phyloP scores from a whole-genome alignment of 2,113 vertebrate species.

The Daboia siamensis region DNA sequence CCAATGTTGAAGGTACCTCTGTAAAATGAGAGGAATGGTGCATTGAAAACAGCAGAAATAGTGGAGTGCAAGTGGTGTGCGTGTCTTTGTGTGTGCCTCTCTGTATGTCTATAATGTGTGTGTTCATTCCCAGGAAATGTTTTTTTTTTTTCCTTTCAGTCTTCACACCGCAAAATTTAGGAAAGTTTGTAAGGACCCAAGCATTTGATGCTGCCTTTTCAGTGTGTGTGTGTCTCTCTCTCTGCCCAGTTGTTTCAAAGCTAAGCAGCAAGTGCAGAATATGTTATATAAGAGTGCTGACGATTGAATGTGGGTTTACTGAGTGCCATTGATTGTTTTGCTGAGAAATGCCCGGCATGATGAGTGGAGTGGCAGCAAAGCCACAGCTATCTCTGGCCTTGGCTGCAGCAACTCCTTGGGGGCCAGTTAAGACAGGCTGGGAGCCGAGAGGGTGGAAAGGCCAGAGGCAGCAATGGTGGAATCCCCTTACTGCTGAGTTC shows the following conservation, averaged over 20 bases:
- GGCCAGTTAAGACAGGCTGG: slow-evolving; percentile 17
- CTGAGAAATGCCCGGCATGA: neutral
- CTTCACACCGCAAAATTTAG: neutral
- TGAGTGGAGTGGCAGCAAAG: neutral
- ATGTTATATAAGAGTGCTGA: neutral
- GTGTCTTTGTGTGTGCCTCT: neutral
- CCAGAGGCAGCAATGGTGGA: neutral
- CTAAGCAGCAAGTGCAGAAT: neutral
- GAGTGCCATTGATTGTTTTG: neutral
- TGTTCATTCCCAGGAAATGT: neutral
- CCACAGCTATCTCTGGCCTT: neutral
- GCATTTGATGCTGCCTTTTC: neutral
- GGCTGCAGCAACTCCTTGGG: slow-evolving; percentile 1
- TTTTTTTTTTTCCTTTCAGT: neutral
- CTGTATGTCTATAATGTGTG: neutral
- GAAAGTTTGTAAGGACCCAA: neutral
- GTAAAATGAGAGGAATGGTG: neutral
- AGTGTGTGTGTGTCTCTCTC: too few species aligned
- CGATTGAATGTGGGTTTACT: neutral
- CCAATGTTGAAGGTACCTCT: neutral
- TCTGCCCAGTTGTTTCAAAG: neutral
- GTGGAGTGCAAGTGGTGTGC: neutral
- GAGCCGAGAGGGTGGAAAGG: slow-evolving; percentile 5
- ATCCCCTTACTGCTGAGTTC: neutral
- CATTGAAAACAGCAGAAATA: neutral